A percentile compares a stretch with the other conserved stretches of the same genome.
These are phyloP conservation scores for Chrosomus eos DNA, from an alignment of 2,797 vertebrate species.

Conservation along the genomic window DNA sequence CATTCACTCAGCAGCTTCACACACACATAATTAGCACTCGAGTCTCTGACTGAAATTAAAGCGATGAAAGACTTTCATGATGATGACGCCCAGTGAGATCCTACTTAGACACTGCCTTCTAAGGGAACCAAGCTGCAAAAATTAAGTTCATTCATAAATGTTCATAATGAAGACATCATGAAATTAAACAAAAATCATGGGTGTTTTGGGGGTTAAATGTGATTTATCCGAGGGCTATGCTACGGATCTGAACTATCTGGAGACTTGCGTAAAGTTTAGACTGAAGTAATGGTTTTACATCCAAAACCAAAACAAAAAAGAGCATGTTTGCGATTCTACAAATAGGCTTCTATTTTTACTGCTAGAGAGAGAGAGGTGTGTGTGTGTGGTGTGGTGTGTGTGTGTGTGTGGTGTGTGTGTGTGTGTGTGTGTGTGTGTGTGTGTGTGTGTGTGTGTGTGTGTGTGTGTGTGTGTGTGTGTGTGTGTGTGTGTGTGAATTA, in stretches of 20 bases:
- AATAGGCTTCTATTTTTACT: conserved; percentile 36
- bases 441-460: too few species aligned
- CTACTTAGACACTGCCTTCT: neutral
- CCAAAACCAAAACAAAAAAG: conserved; percentile 7
- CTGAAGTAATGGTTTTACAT: conserved; percentile 1
- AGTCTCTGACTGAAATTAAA: conserved; percentile 4
- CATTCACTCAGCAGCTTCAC: conserved; percentile 10
- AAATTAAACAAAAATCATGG: neutral
- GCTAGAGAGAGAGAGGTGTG: neutral
- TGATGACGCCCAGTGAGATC: neutral
- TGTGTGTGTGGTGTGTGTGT: too few species aligned
- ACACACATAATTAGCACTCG: conserved; percentile 23
- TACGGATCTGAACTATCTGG: neutral
- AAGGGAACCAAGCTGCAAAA: neutral
- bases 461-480: neutral
- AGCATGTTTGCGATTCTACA: conserved; percentile 13
- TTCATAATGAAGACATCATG: neutral
- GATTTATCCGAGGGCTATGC: neutral
- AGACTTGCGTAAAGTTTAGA: neutral
- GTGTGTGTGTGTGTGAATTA: neutral
- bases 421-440: neutral
- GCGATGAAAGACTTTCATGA: neutral
- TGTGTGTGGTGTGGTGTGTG: too few species aligned
- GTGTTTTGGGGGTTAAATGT: neutral
- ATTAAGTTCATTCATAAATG: neutral